Evolutionary conservation across 2,797 vertebrate genomes (phyloP), one percentile per base, ranked within the genome.

Genomic region (Paedocypris micromegethes): DNA sequence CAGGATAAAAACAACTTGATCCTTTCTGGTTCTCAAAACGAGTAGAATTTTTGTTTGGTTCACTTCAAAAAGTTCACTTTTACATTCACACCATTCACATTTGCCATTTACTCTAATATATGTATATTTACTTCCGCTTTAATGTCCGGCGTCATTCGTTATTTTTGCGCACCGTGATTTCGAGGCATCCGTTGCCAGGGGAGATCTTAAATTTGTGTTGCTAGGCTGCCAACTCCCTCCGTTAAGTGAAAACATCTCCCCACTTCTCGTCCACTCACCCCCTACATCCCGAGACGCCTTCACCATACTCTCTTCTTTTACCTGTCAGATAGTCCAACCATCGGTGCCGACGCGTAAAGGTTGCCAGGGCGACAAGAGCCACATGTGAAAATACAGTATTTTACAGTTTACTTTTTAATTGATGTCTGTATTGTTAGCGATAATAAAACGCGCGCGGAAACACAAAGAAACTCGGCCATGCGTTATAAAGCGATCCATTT

Each of bases 321-420:
- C 84, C 83, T 87, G 86, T 85, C 78, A 88, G 90, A 89, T 90
- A 89, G 89, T 90, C 83, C 84, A 87, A 86, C 88, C 89, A 89
- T 88, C 89, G 89, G 89, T 88, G 87, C 83, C 82, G 76, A 84
- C 83, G 82, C 87, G 85, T 84, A 83, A 83, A 85, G 84, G 88
- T 85, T 81, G 83, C 77, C 81, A 87, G 81, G 88, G 89, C 88
- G 86, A 78, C 75, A 81, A 81, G 75, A 75, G 74, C 79, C 73
- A 80, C 75, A 78, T 81, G 80, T 43, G 38, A 70, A 62, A 62
- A 61, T 53, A 4, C 43, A 55, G 42, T 47, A 59, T 57, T 49
- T 60, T 23, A 45, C 46, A 66, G 6, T 51, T 42, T 5, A 57
- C 23, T 9, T 3, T 39, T 39, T 6, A 1, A 23, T 23, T 37